Evolutionary conservation across 1,140 invertebrate species (phyloP).

Genomic region (Globodera ellingtonae): DNA sequence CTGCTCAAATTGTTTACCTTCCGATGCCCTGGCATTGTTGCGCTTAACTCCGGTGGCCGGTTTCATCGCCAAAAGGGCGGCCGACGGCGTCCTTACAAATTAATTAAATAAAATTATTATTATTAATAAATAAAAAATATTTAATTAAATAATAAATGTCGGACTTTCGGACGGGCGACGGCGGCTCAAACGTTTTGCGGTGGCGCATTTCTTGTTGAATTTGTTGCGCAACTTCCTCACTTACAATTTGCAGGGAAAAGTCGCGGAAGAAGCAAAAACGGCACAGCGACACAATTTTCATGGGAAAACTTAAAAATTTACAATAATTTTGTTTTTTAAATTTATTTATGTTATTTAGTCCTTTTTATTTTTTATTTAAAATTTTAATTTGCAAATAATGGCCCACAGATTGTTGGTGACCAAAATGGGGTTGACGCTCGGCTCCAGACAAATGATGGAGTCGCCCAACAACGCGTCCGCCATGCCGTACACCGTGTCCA

Average conservation of each 20-base stretch:
- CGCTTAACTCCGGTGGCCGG: slow-evolving; percentile 53
- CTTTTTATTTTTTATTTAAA: background rate
- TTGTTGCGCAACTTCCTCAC: slow-evolving; percentile 62
- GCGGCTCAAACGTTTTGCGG: slow-evolving; percentile 57
- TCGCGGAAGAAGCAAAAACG: slow-evolving; percentile 48
- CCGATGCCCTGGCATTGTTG: slow-evolving; percentile 58
- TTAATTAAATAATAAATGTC: background rate
- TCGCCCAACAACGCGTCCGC: slow-evolving; percentile 43
- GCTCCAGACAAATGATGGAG: slow-evolving; percentile 51
- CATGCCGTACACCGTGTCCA: slow-evolving; percentile 54
- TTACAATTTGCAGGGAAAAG: slow-evolving; percentile 59
- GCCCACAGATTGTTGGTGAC: slow-evolving; percentile 51
- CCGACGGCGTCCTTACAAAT: slow-evolving; percentile 34
- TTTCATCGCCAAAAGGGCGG: slow-evolving; percentile 58
- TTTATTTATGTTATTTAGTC: background rate
- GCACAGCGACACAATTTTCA: slow-evolving; percentile 54
- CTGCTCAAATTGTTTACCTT: no score
- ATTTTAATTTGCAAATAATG: no score
- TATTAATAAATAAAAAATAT: background rate
- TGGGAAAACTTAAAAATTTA: slow-evolving; percentile 39
- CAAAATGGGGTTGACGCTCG: slow-evolving; percentile 50
- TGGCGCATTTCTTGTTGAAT: slow-evolving; percentile 64
- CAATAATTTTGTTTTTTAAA: no score
- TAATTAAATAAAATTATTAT: background rate
- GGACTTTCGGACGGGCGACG: slow-evolving; percentile 45